Evolutionary conservation across 2,113 vertebrate genomes (phyloP).

Genomic region (Cryptomyrus ogoouensis): DNA sequence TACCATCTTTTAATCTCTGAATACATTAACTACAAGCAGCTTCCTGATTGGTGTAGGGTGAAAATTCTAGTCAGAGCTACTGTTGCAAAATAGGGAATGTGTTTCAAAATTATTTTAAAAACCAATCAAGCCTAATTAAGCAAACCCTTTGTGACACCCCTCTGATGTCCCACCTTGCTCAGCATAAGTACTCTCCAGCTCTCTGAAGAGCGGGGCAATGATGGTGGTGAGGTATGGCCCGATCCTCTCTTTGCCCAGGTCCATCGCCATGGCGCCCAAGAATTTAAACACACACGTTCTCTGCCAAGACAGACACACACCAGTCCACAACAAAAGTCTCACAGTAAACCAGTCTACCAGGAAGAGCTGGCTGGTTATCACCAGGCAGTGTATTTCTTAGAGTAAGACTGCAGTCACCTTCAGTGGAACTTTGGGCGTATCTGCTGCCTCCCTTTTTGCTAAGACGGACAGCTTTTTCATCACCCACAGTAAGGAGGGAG

Average conservation of each 20-base stretch:
- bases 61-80: neutral
- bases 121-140: neutral
- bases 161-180: conserved; percentile 73
- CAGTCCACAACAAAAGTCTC: neutral
- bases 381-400: neutral
- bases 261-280: conserved; percentile 81
- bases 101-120: neutral
- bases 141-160: neutral
- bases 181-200: conserved; percentile 91
- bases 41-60: neutral
- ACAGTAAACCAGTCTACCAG: neutral
- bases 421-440: conserved; percentile 75
- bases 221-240: conserved; percentile 76
- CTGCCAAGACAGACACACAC: conserved; percentile 52
- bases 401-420: conserved; percentile 64
- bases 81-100: neutral
- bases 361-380: neutral
- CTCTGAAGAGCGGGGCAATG: conserved; percentile 79
- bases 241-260: conserved; percentile 79
- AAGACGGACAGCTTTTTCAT: conserved; percentile 78
- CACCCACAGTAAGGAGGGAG: conserved; percentile 78
- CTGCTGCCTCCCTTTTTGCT: conserved; percentile 81
- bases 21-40: neutral
- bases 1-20: neutral
- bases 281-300: conserved; percentile 94